Base-by-base conservation (phyloP, 2,888 invertebrate species). In the Pedicia rivosa region DNA sequence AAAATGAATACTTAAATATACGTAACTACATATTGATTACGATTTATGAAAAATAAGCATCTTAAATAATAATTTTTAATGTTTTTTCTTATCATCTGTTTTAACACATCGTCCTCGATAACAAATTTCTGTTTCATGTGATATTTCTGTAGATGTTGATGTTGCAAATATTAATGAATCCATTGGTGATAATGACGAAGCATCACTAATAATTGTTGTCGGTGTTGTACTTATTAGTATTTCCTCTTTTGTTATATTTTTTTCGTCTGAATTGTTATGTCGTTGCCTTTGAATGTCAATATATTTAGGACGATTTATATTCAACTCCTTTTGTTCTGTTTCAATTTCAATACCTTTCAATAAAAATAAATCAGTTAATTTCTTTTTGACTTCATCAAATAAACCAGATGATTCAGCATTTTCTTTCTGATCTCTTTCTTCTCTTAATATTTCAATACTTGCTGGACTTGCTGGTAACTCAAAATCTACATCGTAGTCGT, bases 111-210 rank as follows among this genome's bases (percentile, higher is more conserved):
- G 75, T 10, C 87, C 87, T 53, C 80, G 73, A 56, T 79, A 87
- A 53, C 87, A 87, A 43, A 87, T 87, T 63, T 86, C 86, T 24
- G 86, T 86, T 68, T 86, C 83, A 47, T 84, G 78, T 10, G 83
- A 80, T 29, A 82, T 66, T 56, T 81, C 81, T 14, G 83, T 83
- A 3, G 81, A 80, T 50, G 78, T 81, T 2, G 82, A 80, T 1
- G 84, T 86, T 26, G 60, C 59, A 42, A 56, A 61, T 6, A 60
- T 55, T n/a, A 57, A 56, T 39, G 57, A 54, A 36, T 59, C 52
- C 59, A 60, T 60, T 35, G 60, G 49, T 40, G 57, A 54, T 43
- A 56, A 55, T 44, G 57, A 57, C 41, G 59, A 57, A 20, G 46
- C 44, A 31, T 53, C 51, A 19, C 46, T 47, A 24, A 46, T 46